Base-by-base conservation (phyloP, 2,797 vertebrate species). In the Gymnothorax javanicus region DNA sequence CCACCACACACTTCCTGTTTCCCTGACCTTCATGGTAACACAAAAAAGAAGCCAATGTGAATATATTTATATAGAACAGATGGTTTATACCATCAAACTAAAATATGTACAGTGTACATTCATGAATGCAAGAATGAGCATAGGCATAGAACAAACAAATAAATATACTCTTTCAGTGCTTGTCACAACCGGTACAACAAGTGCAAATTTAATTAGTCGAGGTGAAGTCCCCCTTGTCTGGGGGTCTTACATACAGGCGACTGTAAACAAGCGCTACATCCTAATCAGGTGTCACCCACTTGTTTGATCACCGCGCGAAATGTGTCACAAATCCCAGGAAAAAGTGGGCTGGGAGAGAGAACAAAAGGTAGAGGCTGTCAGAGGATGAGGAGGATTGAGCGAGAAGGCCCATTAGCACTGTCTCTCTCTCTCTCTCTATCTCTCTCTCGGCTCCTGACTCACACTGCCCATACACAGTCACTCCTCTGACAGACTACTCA, bases 151-250 rank as follows among this genome's bases (percentile, higher is more conserved):
- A 94, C 95, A 96, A 43, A 81, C 92, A 94, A 95, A 96, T 95
- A 94, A 95, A 95, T 93, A 93, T 92, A 94, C 91, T 93, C 90
- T 92, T 93, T 89, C 93, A 91, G 96, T 95, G 93, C 94, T 96
- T 97, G 97, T 98, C 97, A 97, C 93, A 95, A 94, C 95, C 94
- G 95, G 95, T 92, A 92, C 94, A 94, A 95, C 94, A 95, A 96
- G 97, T 97, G 97, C 97, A 98, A 96, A 97, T 98, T 97, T 98
- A 98, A 98, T 98, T 98, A 98, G 96, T 93, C 95, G 92, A 94
- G 96, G 93, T 96, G 96, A 97, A 97, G 96, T 95, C 95, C 96
- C 96, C 96, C 96, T 95, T 96, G 96, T 98, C 94, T 95, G 90
- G 92, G 93, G 94, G 94, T 96, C 95, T 94, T 96, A 95, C 92